Conservation (phyloP, 1,140 invertebrate species). For the Aporrectodea caliginosa region DNA sequence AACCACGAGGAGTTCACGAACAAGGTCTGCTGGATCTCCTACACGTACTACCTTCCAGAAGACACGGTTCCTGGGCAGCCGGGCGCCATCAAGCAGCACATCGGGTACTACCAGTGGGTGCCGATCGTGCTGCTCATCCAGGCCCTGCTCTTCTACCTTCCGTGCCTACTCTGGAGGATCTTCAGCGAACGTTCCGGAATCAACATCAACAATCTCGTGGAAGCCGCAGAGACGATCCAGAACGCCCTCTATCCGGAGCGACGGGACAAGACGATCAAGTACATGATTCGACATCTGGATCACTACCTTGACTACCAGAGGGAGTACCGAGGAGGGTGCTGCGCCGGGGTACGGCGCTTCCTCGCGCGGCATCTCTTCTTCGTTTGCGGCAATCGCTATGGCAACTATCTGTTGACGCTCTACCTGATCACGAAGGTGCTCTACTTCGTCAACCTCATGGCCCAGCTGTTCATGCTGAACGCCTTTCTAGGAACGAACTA, state of each 20-base stretch:
- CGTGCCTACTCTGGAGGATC: conserved; percentile 32
- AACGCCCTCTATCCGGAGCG: conserved; percentile 53
- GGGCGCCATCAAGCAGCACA: conserved; percentile 42
- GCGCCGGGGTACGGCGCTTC: conserved; percentile 31
- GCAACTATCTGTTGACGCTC: conserved; percentile 37
- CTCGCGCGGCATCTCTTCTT: conserved; percentile 30
- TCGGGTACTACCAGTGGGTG: conserved; percentile 60
- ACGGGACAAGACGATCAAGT: conserved; percentile 52
- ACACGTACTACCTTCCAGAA: conserved; percentile 46
- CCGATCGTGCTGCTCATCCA: conserved; percentile 59
- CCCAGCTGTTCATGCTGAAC: conserved; percentile 41
- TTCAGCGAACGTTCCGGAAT: conserved; percentile 33
- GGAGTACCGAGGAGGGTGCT: conserved; percentile 36
- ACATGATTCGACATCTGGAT: too few relatives aligned
- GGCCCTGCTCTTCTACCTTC: conserved; percentile 48
- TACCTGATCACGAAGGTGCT: conserved; percentile 38
- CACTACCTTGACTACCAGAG: conserved; percentile 51
- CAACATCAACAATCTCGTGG: conserved; percentile 34
- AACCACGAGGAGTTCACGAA: conserved; percentile 54
- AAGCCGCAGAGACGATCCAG: conserved; percentile 51
- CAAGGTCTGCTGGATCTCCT: conserved; percentile 54
- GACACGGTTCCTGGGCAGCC: conserved; percentile 24
- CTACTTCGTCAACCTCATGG: conserved; percentile 37
- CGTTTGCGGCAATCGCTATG: conserved; percentile 52
- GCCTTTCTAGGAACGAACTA: conserved; percentile 36